These are phyloP conservation scores for Rhodinocichla rosea DNA, from an alignment of 2,113 vertebrate genomes.

Conservation along the genomic window DNA sequence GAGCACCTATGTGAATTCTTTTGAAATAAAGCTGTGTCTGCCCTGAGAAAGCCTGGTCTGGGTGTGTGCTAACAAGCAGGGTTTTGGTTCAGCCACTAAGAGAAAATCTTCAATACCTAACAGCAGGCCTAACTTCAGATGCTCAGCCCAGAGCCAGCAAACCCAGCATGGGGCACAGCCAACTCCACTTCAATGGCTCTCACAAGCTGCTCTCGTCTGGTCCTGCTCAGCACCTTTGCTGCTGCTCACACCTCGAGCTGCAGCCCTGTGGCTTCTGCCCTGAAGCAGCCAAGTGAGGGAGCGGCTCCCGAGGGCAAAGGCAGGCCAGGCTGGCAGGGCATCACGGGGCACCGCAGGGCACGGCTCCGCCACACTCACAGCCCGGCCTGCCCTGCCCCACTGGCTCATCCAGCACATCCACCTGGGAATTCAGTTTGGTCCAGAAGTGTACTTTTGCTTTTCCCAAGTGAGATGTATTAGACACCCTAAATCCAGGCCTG, in stretches of 20 bases:
- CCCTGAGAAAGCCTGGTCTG: neutral
- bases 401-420: rapidly evolving
- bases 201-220: neutral
- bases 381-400: neutral
- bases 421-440: neutral
- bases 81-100: neutral
- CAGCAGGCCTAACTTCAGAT: neutral
- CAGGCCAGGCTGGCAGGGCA: neutral
- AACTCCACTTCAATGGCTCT: neutral
- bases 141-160: neutral
- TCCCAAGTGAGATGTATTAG: neutral
- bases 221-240: neutral
- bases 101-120: neutral
- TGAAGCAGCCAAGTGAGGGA: neutral
- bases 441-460: neutral
- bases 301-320: rapidly evolving
- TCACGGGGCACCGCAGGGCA: rapidly evolving
- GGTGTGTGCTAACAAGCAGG: neutral
- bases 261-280: neutral
- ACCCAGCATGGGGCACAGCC: rapidly evolving
- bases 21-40: neutral
- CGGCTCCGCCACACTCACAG: neutral
- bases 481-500: neutral
- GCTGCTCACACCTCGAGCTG: rapidly evolving
- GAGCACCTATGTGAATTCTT: neutral